Evolutionary conservation across 2,888 invertebrate species (phyloP), one percentile per base, ranked within the genome.

Genomic region (Drosophila hamatofila): DNA sequence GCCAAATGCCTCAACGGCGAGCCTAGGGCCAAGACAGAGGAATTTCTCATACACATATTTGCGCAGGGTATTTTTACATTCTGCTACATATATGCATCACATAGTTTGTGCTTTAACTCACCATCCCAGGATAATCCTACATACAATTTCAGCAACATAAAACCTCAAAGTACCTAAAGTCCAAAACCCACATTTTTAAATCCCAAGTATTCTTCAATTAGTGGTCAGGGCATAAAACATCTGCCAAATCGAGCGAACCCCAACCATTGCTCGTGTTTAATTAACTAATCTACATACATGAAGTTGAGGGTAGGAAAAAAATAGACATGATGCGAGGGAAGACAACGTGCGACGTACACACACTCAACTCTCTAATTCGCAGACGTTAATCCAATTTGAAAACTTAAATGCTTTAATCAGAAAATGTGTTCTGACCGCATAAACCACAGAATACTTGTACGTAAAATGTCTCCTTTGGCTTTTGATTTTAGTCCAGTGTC

Each of bases 311-410:
- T 12, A n/a, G 16, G 11, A 11, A 27, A 48, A 27, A 21, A 16
- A 14, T 1, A 23, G 9, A 35, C 35, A 35, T 4, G 59, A 33
- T 14, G 14, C n/a, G 21, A 9, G 33, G 11, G n/a, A 14, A 2
- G 35, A 27, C 37, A 44, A 2, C 4, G 30, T 30, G 30, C 8
- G 37, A 7, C 16, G 1, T 1, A 61, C 30, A 60, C 39, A 46
- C 39, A 70, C 8, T 3, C 33, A 48, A 16, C 11, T 6, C 27
- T 41, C 46, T 69, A 77, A 33, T 23, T 27, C 37, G 21, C 16
- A 21, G 9, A 48, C 27, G 74, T 79, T 84, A 72, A 85, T 84
- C 75, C 82, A 78, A 84, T 78, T 84, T 70, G 64, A 72, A 65
- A 74, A 72, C 69, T 81, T 72, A 61, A 77, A 67, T 80, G 44